phyloP scores from a whole-genome alignment of 2,888 invertebrate species.

The Agrotis clavis region DNA sequence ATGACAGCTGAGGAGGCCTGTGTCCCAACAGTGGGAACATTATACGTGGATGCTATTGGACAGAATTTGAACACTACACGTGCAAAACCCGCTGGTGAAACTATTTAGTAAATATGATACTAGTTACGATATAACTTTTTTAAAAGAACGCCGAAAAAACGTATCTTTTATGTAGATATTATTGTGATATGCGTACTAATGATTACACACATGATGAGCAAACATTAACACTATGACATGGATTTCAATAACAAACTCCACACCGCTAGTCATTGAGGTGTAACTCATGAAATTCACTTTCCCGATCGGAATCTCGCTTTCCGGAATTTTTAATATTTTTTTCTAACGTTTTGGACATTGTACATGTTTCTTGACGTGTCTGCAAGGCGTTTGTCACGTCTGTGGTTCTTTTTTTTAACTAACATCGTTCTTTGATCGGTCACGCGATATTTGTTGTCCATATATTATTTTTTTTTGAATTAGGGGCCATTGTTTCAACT shows the following conservation, averaged over 20 bases:
- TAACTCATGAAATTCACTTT: slow-evolving; percentile 65
- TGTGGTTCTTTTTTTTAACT: slow-evolving; percentile 52
- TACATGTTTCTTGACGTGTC: slow-evolving; percentile 61
- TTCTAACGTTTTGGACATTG: slow-evolving; percentile 61
- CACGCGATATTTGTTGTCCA: slow-evolving; percentile 63
- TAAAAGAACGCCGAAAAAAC: neutral
- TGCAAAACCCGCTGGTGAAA: neutral
- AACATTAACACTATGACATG: slow-evolving; percentile 21
- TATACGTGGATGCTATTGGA: too few species aligned
- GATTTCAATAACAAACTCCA: slow-evolving; percentile 21
- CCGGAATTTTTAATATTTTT: slow-evolving; percentile 65
- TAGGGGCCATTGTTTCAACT: slow-evolving; percentile 23
- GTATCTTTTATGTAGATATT: slow-evolving; percentile 11
- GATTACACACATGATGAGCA: slow-evolving; percentile 1
- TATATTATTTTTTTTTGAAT: slow-evolving; percentile 48
- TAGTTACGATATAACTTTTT: neutral
- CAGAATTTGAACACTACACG: too few species aligned
- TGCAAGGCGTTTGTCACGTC: slow-evolving; percentile 51
- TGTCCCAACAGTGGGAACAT: too few species aligned
- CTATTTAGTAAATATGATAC: neutral
- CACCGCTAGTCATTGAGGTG: slow-evolving; percentile 57
- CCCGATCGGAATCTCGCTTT: slow-evolving; percentile 56
- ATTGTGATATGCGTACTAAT: neutral
- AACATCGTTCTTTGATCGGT: slow-evolving; percentile 40
- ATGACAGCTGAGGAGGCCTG: too few species aligned